phyloP scores from a whole-genome alignment of 2,888 invertebrate genomes.

The Halictus ligatus region DNA sequence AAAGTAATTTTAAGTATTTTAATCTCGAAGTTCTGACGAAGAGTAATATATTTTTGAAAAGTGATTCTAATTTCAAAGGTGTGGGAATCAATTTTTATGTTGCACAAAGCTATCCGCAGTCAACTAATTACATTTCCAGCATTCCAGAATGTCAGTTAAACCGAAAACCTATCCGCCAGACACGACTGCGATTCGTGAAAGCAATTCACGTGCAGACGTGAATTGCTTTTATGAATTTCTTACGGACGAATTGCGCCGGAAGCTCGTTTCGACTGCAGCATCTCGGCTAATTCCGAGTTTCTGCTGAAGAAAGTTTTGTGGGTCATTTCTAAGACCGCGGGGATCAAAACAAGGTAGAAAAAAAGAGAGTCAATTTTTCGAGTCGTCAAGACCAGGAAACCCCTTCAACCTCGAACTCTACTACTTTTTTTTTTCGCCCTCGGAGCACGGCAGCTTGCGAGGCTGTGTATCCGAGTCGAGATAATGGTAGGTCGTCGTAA shows the following conservation, averaged over 20 bases:
- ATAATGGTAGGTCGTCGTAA: slow-evolving; percentile 46
- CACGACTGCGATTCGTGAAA: too few relatives aligned
- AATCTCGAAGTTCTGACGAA: too few relatives aligned
- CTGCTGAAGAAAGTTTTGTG: background rate
- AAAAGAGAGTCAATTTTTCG: background rate
- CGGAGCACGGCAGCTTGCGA: background rate
- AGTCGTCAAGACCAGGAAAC: slow-evolving; percentile 9
- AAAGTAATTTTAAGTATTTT: too few relatives aligned
- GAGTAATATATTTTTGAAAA: too few relatives aligned
- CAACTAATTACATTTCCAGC: too few relatives aligned
- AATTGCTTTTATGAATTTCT: too few relatives aligned
- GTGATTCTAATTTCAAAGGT: too few relatives aligned
- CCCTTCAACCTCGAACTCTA: background rate
- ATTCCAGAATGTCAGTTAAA: too few relatives aligned
- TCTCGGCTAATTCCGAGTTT: background rate
- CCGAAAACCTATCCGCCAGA: too few relatives aligned
- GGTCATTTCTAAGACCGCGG: background rate
- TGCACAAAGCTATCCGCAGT: too few relatives aligned
- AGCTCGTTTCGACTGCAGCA: background rate
- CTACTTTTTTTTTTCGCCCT: slow-evolving; percentile 11
- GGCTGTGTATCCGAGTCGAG: slow-evolving; percentile 35
- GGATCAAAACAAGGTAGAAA: background rate
- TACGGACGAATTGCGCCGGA: background rate
- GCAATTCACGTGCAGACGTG: too few relatives aligned
- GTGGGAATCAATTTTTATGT: too few relatives aligned